Conservation (phyloP, 1,140 invertebrate species). For the Zaprionus africanus region DNA sequence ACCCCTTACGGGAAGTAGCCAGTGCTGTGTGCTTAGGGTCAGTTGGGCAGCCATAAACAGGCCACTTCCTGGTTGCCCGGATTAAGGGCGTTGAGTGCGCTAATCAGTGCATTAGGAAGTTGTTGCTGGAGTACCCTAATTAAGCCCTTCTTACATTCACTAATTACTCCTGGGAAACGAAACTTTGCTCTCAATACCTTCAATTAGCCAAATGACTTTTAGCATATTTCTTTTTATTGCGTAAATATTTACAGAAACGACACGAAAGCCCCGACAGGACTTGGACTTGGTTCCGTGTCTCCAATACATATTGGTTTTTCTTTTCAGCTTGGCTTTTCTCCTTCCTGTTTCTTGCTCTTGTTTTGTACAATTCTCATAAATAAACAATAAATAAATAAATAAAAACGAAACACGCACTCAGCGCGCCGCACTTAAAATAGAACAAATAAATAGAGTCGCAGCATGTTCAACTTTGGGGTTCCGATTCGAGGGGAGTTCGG, state of each 20-base stretch:
- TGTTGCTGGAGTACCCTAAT: conserved; percentile 47
- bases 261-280: conserved; percentile 12
- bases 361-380: conserved; percentile 73
- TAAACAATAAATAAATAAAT: conserved; percentile 71
- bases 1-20: neutral
- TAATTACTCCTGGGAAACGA: conserved; percentile 25
- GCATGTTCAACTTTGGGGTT: conserved; percentile 41
- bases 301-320: conserved; percentile 41
- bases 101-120: conserved; percentile 52
- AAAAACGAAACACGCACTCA: conserved; percentile 56
- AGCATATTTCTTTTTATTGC: conserved; percentile 61
- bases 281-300: conserved; percentile 17
- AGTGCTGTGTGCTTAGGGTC: neutral
- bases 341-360: conserved; percentile 40
- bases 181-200: conserved; percentile 45
- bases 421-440: conserved; percentile 67
- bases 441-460: conserved; percentile 67
- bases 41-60: neutral
- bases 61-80: neutral
- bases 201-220: conserved; percentile 60
- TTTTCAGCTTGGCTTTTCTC: conserved; percentile 33
- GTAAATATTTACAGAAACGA: conserved; percentile 69
- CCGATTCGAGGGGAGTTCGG: neutral
- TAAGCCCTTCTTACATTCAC: conserved; percentile 39
- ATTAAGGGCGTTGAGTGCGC: conserved; percentile 14